Evolutionary conservation across 2,113 vertebrate species (phyloP), one percentile per base, ranked within the genome.

Genomic region (Spermophilus dauricus): DNA sequence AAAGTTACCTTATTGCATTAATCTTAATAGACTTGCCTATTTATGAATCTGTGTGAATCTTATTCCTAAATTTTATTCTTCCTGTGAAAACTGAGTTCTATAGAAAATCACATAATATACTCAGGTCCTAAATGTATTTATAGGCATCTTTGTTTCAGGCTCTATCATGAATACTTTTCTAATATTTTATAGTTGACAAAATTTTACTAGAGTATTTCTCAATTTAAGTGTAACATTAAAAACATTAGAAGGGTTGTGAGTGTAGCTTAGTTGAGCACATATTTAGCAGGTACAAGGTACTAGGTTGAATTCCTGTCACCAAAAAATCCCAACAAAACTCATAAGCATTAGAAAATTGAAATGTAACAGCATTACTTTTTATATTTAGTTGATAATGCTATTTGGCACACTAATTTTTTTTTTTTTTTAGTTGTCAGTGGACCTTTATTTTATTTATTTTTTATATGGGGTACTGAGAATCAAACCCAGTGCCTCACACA

Each of bases 121-220:
- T 45, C n/a, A 84, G 8, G 42, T 93, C 90, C 37, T 51, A 32
- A 56, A 70, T 45, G n/a, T 75, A 11, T 73, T 65, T 48, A 45
- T 51, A 76, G 48, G 42, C 14, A 24, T 75, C 6, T 81, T 87
- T 42, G 13, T 86, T 8, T 53, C 10, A 1, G 73, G 30, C 67
- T 95, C 20, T 72, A 8, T 86, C 65, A 51, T 80, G 39, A 34
- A 70, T 70, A 76, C 26, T 63, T 63, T 58, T 26, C 61, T 80
- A 61, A 53, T 80, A 86, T 86, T 83, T 82, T 95, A 88, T 75
- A 75, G 22, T 18, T 88, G 70, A 70, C 14, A 86, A 32, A 61
- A 39, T 89, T 69, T 30, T 76, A 37, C 70, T 67, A 72, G 45
- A 53, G 22, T 13, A 65, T 73, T 95, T 91, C 72, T 86, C 18